These are phyloP conservation scores for Brachyhypopomus occidentalis DNA, from an alignment of 2,113 vertebrate genomes.

Conservation along the genomic window DNA sequence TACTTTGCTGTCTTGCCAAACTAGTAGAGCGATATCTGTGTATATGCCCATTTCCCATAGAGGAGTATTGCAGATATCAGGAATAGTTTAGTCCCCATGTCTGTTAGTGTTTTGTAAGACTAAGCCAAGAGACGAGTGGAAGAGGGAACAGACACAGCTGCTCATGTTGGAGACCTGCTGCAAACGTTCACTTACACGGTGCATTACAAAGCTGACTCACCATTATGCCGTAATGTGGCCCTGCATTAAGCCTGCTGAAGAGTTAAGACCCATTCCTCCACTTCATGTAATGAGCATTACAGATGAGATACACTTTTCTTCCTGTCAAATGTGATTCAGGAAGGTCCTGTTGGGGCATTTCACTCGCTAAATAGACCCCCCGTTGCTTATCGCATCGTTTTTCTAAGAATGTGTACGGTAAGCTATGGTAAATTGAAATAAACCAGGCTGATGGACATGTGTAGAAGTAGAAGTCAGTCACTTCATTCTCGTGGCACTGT, in stretches of 20 bases:
- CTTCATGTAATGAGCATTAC: conserved; percentile 15
- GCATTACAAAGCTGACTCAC: conserved; percentile 38
- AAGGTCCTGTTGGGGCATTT: too few species aligned
- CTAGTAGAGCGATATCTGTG: conserved; percentile 18
- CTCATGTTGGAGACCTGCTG: conserved; percentile 21
- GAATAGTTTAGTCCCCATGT: conserved; percentile 32
- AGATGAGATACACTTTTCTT: background rate
- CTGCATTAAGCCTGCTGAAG: conserved; percentile 2
- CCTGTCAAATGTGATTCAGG: background rate
- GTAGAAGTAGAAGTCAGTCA: background rate
- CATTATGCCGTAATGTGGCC: conserved; percentile 12
- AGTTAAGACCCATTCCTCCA: conserved; percentile 13
- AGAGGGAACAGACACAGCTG: conserved; percentile 48
- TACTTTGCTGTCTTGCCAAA: background rate
- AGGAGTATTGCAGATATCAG: background rate
- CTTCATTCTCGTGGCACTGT: background rate
- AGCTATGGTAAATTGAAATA: background rate
- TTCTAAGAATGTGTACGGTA: background rate
- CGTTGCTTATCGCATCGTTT: too few species aligned
- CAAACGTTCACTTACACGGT: background rate
- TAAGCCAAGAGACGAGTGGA: conserved; percentile 43
- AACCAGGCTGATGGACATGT: background rate
- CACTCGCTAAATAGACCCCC: too few species aligned
- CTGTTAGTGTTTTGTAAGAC: conserved; percentile 29
- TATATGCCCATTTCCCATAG: background rate